Percentiles rank a stretch among this genome's conserved stretches.
Evolutionary conservation across 1,140 invertebrate genomes (phyloP).

Genomic region (Drosophila neocordata): DNA sequence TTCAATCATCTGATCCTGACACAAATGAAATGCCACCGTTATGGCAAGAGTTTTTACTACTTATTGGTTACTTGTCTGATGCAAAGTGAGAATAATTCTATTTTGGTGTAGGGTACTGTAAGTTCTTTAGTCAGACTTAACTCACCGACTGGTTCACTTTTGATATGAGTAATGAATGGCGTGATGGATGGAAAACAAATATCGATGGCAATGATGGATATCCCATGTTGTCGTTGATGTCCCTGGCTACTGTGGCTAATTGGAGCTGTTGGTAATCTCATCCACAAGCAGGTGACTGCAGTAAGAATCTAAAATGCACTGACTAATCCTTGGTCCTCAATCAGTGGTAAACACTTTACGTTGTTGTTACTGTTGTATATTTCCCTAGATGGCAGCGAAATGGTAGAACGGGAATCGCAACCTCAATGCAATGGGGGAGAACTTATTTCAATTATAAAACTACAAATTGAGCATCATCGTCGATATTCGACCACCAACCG

Average conservation of each 20-base stretch:
- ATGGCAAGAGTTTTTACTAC: too few species aligned
- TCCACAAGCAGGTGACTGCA: slow-evolving; percentile 1
- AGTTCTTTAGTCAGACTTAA: background rate
- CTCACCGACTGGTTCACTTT: background rate
- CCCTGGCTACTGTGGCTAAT: slow-evolving; percentile 18
- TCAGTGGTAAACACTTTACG: slow-evolving; percentile 22
- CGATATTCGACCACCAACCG: background rate
- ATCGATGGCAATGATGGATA: slow-evolving; percentile 2
- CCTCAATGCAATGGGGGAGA: slow-evolving; percentile 12
- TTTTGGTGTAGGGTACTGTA: background rate
- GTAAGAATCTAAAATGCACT: slow-evolving; percentile 7
- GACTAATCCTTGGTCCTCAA: slow-evolving; percentile 10
- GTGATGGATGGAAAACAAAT: slow-evolving; percentile 1
- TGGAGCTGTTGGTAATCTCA: slow-evolving; percentile 21
- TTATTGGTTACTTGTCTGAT: too few species aligned
- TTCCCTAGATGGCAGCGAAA: background rate
- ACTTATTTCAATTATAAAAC: slow-evolving; percentile 68
- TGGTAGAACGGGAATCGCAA: background rate
- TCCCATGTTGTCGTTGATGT: background rate
- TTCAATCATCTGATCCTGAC: too few species aligned
- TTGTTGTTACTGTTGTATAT: background rate
- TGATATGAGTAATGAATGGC: background rate
- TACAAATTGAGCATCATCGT: slow-evolving; percentile 52
- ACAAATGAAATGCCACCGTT: too few species aligned
- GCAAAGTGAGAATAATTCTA: too few species aligned